Conservation (phyloP, 2,113 vertebrate species). For the Camelus dromedarius region DNA sequence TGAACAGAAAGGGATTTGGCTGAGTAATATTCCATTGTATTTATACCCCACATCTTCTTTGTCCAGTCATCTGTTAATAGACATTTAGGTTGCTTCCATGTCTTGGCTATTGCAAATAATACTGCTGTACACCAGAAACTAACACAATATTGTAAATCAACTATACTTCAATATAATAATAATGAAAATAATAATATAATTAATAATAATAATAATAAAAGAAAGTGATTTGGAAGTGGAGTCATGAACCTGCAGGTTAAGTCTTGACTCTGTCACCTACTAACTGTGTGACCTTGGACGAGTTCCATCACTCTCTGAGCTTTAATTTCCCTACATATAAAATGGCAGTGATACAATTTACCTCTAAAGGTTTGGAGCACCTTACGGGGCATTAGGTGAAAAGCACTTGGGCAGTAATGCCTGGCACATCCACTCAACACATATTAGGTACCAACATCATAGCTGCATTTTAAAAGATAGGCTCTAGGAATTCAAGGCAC, state of each 20-base stretch:
- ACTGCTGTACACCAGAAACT: no score
- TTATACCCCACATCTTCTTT: no score
- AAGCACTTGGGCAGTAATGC: background rate
- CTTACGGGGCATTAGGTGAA: background rate
- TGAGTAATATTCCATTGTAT: no score
- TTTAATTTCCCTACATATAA: background rate
- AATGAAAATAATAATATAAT: no score
- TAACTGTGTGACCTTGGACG: background rate
- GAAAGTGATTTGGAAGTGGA: background rate
- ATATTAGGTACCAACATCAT: fast-evolving
- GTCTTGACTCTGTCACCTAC: background rate
- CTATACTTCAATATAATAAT: no score
- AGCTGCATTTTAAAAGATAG: background rate
- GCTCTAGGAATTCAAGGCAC: background rate
- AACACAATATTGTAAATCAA: no score
- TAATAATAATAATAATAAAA: background rate
- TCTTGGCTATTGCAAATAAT: no score
- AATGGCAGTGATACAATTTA: background rate
- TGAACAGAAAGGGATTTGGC: background rate
- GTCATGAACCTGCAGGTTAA: background rate
- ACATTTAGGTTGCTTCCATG: no score
- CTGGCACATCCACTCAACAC: no score
- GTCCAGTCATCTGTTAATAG: no score
- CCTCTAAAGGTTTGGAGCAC: background rate
- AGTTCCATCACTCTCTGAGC: background rate